phyloP scores from a whole-genome alignment of 2,113 vertebrate species.

The Caloenas nicobarica region DNA sequence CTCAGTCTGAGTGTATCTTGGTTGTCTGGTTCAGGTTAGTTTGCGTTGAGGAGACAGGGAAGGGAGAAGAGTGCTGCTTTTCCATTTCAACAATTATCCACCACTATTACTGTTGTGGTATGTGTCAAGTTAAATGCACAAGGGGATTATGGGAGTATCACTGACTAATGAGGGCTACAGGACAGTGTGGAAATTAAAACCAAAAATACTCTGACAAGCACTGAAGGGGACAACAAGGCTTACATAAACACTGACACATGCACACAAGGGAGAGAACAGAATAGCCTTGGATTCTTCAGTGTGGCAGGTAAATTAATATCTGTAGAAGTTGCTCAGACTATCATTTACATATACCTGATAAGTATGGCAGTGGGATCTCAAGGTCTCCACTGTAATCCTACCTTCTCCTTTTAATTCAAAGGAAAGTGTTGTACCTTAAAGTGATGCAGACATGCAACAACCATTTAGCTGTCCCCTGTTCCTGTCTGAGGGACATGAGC shows the following conservation, averaged over 20 bases:
- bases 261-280: background rate
- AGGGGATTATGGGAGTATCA: background rate
- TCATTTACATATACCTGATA: slow-evolving; percentile 35
- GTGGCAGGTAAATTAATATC: slow-evolving; percentile 31
- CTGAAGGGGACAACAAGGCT: background rate
- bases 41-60: background rate
- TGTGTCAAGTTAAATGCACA: background rate
- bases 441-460: slow-evolving; percentile 6
- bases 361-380: slow-evolving; percentile 38
- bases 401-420: slow-evolving; percentile 54
- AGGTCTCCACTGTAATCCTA: slow-evolving; percentile 34
- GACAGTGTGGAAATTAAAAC: background rate
- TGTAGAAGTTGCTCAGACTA: slow-evolving; percentile 7
- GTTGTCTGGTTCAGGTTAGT: background rate
- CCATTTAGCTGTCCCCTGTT: background rate
- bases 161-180: background rate
- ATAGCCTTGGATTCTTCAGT: background rate
- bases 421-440: slow-evolving; percentile 42
- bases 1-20: background rate
- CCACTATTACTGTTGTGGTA: background rate
- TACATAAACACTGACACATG: background rate
- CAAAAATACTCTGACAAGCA: background rate
- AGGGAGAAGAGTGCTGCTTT: background rate
- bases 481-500: slow-evolving; percentile 31
- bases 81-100: background rate